These are phyloP conservation scores for Manis javanica DNA, from an alignment of 2,797 vertebrate genomes.

Conservation along the genomic window DNA sequence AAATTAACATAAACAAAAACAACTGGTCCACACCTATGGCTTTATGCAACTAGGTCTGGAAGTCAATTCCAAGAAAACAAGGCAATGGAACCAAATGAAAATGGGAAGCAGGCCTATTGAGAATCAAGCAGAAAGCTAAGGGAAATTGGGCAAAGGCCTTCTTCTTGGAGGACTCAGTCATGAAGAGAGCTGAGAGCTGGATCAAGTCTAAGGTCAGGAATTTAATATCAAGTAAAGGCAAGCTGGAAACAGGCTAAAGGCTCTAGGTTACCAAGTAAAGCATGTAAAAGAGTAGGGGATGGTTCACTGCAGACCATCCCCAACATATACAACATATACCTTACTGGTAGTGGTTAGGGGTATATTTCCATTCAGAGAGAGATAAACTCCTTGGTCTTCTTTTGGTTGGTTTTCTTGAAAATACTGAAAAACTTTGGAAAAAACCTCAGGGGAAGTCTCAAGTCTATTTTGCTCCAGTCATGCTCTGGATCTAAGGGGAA, in stretches of 20 bases:
- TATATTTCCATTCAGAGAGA: constrained; percentile 29
- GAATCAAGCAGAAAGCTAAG: constrained; percentile 23
- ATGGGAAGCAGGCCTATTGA: neutral
- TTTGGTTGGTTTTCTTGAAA: neutral
- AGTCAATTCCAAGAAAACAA: neutral
- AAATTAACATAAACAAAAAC: constrained; percentile 10
- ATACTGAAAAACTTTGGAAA: neutral
- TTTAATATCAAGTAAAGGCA: constrained; percentile 38
- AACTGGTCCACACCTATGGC: neutral
- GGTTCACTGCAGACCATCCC: neutral
- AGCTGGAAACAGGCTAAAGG: neutral
- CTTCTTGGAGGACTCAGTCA: constrained; percentile 11
- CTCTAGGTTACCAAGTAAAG: neutral
- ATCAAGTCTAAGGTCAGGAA: neutral
- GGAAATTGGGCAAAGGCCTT: neutral
- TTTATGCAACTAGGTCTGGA: neutral
- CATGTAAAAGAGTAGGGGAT: neutral
- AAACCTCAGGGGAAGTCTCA: neutral
- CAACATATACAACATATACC: neutral
- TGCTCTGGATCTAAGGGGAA: neutral
- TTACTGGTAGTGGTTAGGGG: neutral
- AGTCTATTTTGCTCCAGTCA: neutral
- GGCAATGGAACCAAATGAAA: constrained; percentile 23
- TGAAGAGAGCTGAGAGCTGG: neutral
- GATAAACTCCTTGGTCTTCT: neutral